Evolutionary conservation across 2,888 invertebrate genomes (phyloP).

Genomic region (Euplagia quadripunctaria): DNA sequence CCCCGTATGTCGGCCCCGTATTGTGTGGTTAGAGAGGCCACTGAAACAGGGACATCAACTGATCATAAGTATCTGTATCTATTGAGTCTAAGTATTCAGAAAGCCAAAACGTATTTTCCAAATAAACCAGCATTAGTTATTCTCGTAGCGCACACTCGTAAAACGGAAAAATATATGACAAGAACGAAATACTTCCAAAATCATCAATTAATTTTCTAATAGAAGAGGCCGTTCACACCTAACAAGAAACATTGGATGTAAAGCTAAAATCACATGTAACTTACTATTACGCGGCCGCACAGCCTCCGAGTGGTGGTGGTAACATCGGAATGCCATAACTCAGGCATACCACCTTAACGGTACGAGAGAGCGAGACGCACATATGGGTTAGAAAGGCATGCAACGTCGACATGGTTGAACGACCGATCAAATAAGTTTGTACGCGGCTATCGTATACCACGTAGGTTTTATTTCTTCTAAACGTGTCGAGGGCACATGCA

Average conservation of each 20-base stretch:
- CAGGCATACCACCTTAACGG: slow-evolving; percentile 85
- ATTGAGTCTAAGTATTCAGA: too few species aligned
- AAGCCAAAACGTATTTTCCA: neutral
- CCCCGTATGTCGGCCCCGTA: too few species aligned
- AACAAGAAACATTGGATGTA: slow-evolving; percentile 68
- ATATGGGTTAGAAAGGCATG: slow-evolving; percentile 64
- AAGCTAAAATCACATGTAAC: slow-evolving; percentile 76
- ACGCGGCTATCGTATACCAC: slow-evolving; percentile 80
- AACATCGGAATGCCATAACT: slow-evolving; percentile 86
- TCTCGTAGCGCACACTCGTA: neutral
- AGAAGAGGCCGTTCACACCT: slow-evolving; percentile 71
- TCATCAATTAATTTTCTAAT: slow-evolving; percentile 71
- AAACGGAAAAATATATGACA: slow-evolving; percentile 14
- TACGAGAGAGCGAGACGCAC: slow-evolving; percentile 74
- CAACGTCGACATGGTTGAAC: slow-evolving; percentile 82
- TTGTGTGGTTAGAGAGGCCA: too few species aligned
- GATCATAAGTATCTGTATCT: too few species aligned
- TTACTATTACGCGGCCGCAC: slow-evolving; percentile 69
- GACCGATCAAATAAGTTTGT: slow-evolving; percentile 87
- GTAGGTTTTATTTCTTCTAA: slow-evolving; percentile 84
- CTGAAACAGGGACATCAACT: too few species aligned
- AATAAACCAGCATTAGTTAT: neutral
- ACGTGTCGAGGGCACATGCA: slow-evolving; percentile 75
- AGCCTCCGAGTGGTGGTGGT: slow-evolving; percentile 83
- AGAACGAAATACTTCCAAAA: slow-evolving; percentile 38